Percentiles rank a stretch among this genome's conserved stretches.
phyloP scores from a whole-genome alignment of 2,113 vertebrate species.

The Istiophorus platypterus region DNA sequence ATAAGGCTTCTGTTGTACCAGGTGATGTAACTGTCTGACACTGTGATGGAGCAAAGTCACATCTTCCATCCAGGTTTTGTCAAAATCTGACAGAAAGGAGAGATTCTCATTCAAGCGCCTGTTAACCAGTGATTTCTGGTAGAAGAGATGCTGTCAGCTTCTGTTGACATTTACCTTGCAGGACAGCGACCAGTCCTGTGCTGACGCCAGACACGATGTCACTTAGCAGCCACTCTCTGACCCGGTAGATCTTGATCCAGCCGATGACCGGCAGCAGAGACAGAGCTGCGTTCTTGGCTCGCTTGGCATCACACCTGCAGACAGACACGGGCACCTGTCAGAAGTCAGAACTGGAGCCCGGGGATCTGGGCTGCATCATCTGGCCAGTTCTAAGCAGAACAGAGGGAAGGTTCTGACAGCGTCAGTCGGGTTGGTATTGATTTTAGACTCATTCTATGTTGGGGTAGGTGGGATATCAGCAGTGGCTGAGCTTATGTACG shows the following conservation, averaged over 20 bases:
- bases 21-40: no score
- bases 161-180: conserved; percentile 89
- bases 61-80: no score
- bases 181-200: conserved; percentile 94
- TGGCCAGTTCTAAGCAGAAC: neutral
- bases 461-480: no score
- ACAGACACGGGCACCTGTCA: no score
- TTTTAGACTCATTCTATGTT: neutral
- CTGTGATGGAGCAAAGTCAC: no score
- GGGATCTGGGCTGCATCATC: neutral
- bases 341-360: neutral
- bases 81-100: no score
- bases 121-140: no score
- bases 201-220: conserved; percentile 95
- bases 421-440: neutral
- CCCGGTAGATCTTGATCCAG: conserved; percentile 89
- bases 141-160: neutral
- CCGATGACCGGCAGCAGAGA: conserved; percentile 88
- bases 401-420: neutral
- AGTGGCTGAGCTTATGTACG: neutral
- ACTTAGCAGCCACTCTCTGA: conserved; percentile 92
- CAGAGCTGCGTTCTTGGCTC: conserved; percentile 84
- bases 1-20: no score
- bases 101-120: no score
- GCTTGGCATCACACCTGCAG: conserved; percentile 88